Evolutionary conservation across 2,888 invertebrate genomes (phyloP), one percentile per base, ranked within the genome.

Genomic region (Odontocolon sp.): DNA sequence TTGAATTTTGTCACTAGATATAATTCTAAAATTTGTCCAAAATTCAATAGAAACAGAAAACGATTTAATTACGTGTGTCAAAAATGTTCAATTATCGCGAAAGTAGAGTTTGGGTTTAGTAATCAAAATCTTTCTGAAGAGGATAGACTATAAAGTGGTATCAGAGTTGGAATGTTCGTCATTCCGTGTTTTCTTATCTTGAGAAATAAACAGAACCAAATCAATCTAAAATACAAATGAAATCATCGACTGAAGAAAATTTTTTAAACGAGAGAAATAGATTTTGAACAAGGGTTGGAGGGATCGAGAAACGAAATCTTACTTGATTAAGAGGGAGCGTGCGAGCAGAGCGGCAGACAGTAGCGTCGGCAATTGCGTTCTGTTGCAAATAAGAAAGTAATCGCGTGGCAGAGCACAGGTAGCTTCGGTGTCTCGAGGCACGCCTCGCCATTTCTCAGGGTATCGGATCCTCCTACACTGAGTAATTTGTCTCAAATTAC

Each of bases 401-500:
- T 56, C 16, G 56, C 40, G 14, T 21, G 36, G 26, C 47, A 40
- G 14, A 50, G 28, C 23, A 2, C 18, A 21, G 31, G 45, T 45
- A 52, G 59, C 50, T 61, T 42, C 16, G 23, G 31, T 52, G 59
- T 40, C 50, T 59, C 59, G 50, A 8, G 11, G 11, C 14, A 38
- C 14, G 6, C 2, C n/a, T 36, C 40, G 40, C 47, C 59, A 11
- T 59, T 69, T 59, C 69, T 42, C 42, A n/a, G 11, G 33, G 31
- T 42, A 61, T 69, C 59, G 50, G 33, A 28, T 42, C 18, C 31
- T 54, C 11, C 42, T 14, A 23, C 42, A 26, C 26, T 23, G 70
- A 70, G 70, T 54, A 70, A 63, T 63, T 70, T 42, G 54, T 70
- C 70, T 63, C 54, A 63, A 63, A 70, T 70, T 63, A 54, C 61